phyloP scores from a whole-genome alignment of 2,113 vertebrate species.

The Nycticryphes semicollaris region DNA sequence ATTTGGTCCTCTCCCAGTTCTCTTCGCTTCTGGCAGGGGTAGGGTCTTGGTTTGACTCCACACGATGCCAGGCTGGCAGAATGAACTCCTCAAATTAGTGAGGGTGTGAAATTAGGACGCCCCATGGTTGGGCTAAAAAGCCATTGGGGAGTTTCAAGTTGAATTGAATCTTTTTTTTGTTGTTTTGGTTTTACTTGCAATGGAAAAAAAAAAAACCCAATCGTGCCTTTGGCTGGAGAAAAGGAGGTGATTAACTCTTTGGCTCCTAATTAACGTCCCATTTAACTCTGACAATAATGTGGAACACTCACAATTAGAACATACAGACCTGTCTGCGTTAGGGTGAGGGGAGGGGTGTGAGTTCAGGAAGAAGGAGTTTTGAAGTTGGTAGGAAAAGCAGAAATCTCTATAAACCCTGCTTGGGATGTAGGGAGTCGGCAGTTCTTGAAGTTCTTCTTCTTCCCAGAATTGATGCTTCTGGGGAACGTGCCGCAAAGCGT shows the following conservation, averaged over 20 bases:
- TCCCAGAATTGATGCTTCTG: not conserved
- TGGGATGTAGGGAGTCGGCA: not conserved
- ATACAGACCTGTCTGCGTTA: not conserved
- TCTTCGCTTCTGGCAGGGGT: not conserved
- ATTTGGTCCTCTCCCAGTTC: not conserved
- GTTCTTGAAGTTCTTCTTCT: not conserved
- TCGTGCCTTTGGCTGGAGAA: not conserved
- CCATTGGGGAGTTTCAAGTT: not conserved
- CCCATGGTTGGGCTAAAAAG: not conserved
- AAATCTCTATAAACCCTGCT: not conserved
- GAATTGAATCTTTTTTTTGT: not conserved
- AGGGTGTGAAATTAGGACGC: not conserved
- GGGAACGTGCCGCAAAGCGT: not conserved
- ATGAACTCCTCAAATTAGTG: not conserved
- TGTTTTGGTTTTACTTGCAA: not conserved
- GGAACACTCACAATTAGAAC: not conserved
- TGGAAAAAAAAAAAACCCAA: not conserved
- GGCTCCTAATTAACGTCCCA: fast-evolving
- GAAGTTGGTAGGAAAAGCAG: not conserved
- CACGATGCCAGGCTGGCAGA: not conserved
- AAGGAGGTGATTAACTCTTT: not conserved
- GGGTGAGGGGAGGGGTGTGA: not conserved
- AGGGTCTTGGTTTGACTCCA: not conserved
- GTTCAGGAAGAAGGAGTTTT: not conserved
- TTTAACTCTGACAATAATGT: too few species aligned